Base-by-base conservation (phyloP, 2,888 invertebrate species). In the Ametastegia equiseti region DNA sequence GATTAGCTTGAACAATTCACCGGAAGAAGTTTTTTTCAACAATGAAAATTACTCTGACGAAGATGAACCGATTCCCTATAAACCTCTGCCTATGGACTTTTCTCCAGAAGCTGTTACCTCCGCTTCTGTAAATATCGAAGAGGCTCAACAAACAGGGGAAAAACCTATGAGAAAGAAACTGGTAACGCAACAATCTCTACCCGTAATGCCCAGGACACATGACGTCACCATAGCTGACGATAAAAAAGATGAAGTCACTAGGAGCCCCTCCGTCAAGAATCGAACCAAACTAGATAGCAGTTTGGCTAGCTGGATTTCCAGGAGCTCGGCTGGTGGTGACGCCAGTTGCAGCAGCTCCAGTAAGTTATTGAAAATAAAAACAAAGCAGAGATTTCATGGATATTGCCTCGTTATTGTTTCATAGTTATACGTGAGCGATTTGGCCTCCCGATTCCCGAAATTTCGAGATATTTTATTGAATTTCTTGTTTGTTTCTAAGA, bases 1-100 rank as follows among this genome's bases (percentile, higher is more conserved):
- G 91, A 95, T 95, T 80, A 95, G 95, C 90, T 91, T 96, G 87
- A 95, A 95, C 83, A 94, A 94, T 88, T 95, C 95, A 27, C 95
- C 95, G 0, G 95, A 95, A 81, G 95, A 95, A 88, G 92, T 93
- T 78, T 93, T 93, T 85, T 94, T 93, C 89, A 93, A 93, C 83
- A 94, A 94, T 73, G 94, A 94, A 0, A 92, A 88, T 57, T 92
- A 91, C 63, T 92, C 91, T n/a, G 92, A 91, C 39, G 90, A 91
- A 47, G 91, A 91, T 3, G 91, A 91, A 83, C 93, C 93, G 82
- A 92, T 93, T 83, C 92, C 93, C 2, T 93, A 93, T 83, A 93
- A 92, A 85, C 91, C 92, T 79, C 85, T 93, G 75, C 89, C 91
- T 3, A 88, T 86, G 81, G 92, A 92, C 73, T 83, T 90, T 47